These are phyloP conservation scores for Corella eumyota DNA, from an alignment of 23 tunicate species.

Conservation along the genomic window DNA sequence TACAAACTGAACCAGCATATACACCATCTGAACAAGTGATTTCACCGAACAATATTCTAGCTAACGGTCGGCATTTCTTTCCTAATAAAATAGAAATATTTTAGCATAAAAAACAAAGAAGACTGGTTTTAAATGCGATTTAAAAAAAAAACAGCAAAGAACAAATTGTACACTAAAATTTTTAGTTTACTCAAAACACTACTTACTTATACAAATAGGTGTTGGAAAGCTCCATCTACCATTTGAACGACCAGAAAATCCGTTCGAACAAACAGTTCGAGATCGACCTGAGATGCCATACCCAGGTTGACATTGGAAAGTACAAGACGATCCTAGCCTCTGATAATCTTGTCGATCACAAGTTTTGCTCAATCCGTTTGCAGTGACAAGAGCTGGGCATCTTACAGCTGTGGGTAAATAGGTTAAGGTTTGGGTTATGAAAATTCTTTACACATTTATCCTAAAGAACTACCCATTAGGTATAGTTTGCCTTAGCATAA, in stretches of 20 bases:
- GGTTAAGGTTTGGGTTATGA: too few relatives aligned
- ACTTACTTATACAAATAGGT: conserved; percentile 44
- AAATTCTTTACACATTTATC: too few relatives aligned
- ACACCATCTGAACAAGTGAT: conserved; percentile 28
- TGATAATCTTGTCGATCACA: conserved; percentile 7
- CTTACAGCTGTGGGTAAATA: conserved; percentile 5
- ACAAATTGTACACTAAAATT: too few relatives aligned
- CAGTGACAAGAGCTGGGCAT: conserved; percentile 12
- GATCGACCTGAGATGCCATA: conserved; percentile 23
- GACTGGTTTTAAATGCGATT: too few relatives aligned
- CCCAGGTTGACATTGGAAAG: conserved; percentile 27
- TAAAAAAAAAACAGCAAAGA: too few relatives aligned
- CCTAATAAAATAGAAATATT: conserved; percentile 17
- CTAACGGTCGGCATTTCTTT: conserved; percentile 8
- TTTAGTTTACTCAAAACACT: neutral
- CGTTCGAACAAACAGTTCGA: conserved; percentile 12
- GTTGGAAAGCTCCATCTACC: conserved; percentile 22
- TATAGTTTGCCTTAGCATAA: too few relatives aligned
- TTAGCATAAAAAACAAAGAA: too few relatives aligned
- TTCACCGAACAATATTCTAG: conserved; percentile 9
- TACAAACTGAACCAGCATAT: conserved; percentile 45
- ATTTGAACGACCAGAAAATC: conserved; percentile 10
- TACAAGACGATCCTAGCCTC: conserved; percentile 26
- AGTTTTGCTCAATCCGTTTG: conserved; percentile 1
- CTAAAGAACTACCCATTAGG: too few relatives aligned